phyloP scores from a whole-genome alignment of 2,113 vertebrate species.

The Rousettus leschenaultii region DNA sequence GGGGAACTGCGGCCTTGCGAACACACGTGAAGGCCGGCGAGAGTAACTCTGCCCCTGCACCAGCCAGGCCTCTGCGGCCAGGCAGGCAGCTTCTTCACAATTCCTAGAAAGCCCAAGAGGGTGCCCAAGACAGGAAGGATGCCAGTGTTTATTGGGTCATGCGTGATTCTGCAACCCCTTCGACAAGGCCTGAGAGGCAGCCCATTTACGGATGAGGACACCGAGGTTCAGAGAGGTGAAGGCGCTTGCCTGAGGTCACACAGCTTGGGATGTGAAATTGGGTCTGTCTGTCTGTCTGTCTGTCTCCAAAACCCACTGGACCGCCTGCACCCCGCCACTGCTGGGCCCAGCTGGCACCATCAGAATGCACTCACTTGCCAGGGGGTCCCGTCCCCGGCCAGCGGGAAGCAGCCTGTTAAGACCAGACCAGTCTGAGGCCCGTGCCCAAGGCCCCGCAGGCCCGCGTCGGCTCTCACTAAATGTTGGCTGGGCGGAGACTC shows the following conservation, averaged over 20 bases:
- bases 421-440: too few species aligned
- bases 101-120: not conserved
- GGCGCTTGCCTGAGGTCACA: not conserved
- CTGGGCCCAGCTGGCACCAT: accelerated
- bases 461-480: too few species aligned
- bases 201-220: not conserved
- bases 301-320: not conserved
- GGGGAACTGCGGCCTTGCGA: not conserved
- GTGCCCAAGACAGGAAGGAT: not conserved
- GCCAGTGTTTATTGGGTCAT: too few species aligned
- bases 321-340: accelerated
- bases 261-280: not conserved
- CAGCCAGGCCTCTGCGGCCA: not conserved
- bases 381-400: accelerated
- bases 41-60: not conserved
- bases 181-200: not conserved
- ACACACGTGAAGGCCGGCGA: not conserved
- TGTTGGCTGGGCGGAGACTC: not conserved
- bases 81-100: not conserved
- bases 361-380: not conserved
- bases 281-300: not conserved
- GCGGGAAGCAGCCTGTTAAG: not conserved
- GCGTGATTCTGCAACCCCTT: not conserved
- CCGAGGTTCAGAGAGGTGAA: not conserved
- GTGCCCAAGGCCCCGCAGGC: accelerated